These are phyloP conservation scores for Pelmatolapia mariae DNA, from an alignment of 2,113 vertebrate species.

Conservation along the genomic window DNA sequence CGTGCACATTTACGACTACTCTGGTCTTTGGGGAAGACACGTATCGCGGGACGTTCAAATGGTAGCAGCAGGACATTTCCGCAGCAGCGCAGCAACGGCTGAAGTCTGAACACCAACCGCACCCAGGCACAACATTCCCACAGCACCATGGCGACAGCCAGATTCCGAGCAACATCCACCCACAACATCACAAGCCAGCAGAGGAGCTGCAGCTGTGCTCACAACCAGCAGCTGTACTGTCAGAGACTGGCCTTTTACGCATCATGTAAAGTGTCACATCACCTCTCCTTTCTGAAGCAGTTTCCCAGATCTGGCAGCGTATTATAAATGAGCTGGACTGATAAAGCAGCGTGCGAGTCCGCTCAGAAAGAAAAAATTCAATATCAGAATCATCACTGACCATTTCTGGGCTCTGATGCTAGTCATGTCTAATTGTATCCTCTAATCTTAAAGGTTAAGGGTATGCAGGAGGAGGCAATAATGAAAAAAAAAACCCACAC, in stretches of 20 bases:
- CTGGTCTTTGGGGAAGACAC: neutral
- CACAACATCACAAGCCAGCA: neutral
- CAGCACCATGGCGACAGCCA: neutral
- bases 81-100: neutral
- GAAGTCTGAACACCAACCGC: neutral
- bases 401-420: neutral
- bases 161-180: neutral
- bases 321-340: neutral
- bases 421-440: neutral
- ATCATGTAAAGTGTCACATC: neutral
- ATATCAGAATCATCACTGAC: neutral
- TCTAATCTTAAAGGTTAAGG: neutral
- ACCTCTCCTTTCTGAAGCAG: neutral
- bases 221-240: neutral
- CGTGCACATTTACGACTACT: neutral
- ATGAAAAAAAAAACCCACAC: rapidly evolving
- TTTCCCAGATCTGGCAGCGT: neutral
- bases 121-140: neutral
- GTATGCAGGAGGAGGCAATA: neutral
- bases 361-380: neutral
- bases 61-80: neutral
- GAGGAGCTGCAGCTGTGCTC: neutral
- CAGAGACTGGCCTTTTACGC: neutral
- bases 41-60: neutral
- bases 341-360: neutral